These are phyloP conservation scores for Umimayanthus chanpuru DNA, from an alignment of 92 coral and sea anemone genomes.

Conservation along the genomic window DNA sequence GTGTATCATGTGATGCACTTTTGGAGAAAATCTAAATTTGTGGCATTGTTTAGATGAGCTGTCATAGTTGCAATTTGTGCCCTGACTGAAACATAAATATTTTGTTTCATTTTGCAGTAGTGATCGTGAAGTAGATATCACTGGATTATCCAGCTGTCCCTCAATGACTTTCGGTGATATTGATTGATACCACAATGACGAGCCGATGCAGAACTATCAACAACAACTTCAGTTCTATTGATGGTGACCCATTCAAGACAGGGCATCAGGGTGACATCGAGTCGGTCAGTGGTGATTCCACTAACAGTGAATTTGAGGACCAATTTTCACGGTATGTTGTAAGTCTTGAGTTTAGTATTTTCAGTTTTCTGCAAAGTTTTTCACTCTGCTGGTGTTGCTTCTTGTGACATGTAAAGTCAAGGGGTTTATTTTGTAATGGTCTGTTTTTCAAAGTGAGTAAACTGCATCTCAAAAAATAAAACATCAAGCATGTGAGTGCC, in stretches of 20 bases:
- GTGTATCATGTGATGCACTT: not conserved
- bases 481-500: slow-evolving; percentile 13
- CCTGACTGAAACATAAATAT: slow-evolving; percentile 14
- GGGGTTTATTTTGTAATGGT: slow-evolving; percentile 19
- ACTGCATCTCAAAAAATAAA: not conserved
- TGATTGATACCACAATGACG: slow-evolving; percentile 9
- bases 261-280: slow-evolving; percentile 32
- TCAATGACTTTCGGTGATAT: not conserved
- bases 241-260: slow-evolving; percentile 36
- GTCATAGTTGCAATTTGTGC: slow-evolving; percentile 19
- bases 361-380: slow-evolving; percentile 11
- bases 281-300: slow-evolving; percentile 32
- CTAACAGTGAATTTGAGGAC: slow-evolving; percentile 19
- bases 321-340: slow-evolving; percentile 29
- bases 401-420: slow-evolving; percentile 1
- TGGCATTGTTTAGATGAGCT: slow-evolving; percentile 18
- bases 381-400: slow-evolving; percentile 18
- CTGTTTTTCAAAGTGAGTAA: slow-evolving; percentile 28
- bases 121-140: slow-evolving; percentile 31
- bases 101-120: slow-evolving; percentile 19
- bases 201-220: slow-evolving; percentile 34
- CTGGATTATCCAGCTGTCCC: slow-evolving; percentile 41
- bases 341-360: slow-evolving; percentile 33
- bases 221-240: slow-evolving; percentile 21
- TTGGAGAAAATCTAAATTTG: slow-evolving; percentile 14